A percentile compares a stretch with the other conserved stretches of the same genome.
These are phyloP conservation scores for Muntiacus reevesi DNA, from an alignment of 2,113 vertebrate genomes.

Conservation along the genomic window DNA sequence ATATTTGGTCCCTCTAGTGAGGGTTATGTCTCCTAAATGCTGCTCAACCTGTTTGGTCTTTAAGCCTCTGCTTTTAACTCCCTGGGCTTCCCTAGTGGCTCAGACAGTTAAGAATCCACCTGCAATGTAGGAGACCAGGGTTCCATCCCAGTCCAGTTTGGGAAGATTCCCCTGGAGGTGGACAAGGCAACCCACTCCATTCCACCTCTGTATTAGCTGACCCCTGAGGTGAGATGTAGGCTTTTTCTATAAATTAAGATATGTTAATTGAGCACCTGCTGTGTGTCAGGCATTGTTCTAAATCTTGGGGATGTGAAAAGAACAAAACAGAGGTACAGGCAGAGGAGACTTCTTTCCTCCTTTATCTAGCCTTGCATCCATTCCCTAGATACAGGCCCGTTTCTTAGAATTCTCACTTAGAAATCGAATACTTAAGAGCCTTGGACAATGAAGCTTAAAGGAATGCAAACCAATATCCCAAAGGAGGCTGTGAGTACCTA, in stretches of 20 bases:
- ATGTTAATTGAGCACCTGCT: not conserved
- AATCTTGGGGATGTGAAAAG: not conserved
- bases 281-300: not conserved
- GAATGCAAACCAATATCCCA: not conserved
- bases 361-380: not conserved
- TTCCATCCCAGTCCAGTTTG: not conserved
- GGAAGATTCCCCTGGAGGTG: not conserved
- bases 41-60: not conserved
- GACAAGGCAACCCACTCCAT: not conserved
- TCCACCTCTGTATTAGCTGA: not conserved
- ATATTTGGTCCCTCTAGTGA: not conserved
- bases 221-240: not conserved
- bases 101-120: not conserved
- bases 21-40: not conserved
- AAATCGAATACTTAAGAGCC: not conserved
- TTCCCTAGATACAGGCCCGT: not conserved
- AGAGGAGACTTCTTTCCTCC: not conserved
- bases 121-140: not conserved
- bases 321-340: not conserved
- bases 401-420: not conserved
- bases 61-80: not conserved
- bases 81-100: not conserved
- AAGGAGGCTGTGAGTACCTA: not conserved
- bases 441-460: not conserved
- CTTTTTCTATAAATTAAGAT: not conserved